A percentile compares a stretch with the other conserved stretches of the same genome.
Conservation (phyloP, 37 sponge, comb jelly and placozoan species). For the Chondrilla cf. caribensis region DNA sequence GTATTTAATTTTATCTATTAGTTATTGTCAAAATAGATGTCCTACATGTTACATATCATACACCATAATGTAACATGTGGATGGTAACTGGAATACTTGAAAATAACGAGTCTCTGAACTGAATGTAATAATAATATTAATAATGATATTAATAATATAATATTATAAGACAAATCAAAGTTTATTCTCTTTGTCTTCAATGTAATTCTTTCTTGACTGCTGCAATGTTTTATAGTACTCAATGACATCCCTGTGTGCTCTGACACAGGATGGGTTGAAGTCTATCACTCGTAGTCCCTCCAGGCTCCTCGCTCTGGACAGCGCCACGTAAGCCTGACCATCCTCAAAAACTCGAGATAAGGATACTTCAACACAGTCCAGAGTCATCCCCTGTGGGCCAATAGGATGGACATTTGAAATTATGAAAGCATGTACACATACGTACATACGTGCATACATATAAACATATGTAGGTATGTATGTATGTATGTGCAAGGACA, state of each 20-base stretch:
- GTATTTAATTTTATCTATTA: too few relatives aligned
- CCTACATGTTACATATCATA: too few relatives aligned
- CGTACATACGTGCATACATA: neutral
- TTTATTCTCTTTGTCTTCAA: neutral
- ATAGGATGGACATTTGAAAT: too few relatives aligned
- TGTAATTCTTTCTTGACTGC: conserved; percentile 48
- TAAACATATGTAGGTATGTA: too few relatives aligned
- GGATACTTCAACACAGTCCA: conserved; percentile 90
- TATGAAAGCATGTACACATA: neutral
- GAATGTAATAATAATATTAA: too few relatives aligned
- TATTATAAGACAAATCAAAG: neutral
- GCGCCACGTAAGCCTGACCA: conserved; percentile 92
- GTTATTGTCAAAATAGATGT: too few relatives aligned
- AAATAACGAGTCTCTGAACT: too few relatives aligned
- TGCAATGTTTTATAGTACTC: conserved; percentile 68
- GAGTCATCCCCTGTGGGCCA: conserved; percentile 73
- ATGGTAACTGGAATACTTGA: too few relatives aligned
- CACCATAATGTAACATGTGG: too few relatives aligned
- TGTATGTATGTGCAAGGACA: neutral
- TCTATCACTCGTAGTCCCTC: conserved; percentile 68
- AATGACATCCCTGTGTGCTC: conserved; percentile 58
- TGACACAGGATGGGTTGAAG: conserved; percentile 64
- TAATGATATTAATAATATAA: too few relatives aligned
- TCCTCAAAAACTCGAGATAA: conserved; percentile 75
- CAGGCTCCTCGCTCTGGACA: conserved; percentile 80